Evolutionary conservation across 2,888 invertebrate genomes (phyloP).

Genomic region (Sympetrum striolatum): DNA sequence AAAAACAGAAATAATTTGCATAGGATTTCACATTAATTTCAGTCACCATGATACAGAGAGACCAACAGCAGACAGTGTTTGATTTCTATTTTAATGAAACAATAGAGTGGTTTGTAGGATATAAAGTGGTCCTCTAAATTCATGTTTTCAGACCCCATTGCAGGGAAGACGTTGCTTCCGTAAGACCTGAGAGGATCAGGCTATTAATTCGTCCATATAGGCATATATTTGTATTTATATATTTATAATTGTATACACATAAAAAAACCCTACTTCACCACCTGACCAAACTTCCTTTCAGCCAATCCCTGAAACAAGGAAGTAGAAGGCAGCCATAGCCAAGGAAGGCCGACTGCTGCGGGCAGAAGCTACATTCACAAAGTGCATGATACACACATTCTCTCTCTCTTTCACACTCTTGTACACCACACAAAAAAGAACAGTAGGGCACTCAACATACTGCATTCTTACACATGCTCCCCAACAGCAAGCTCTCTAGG

Average conservation of each 20-base stretch:
- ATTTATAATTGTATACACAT: constrained; percentile 37
- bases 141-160: constrained; percentile 18
- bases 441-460: not conserved
- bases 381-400: constrained; percentile 12
- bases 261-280: constrained; percentile 42
- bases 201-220: constrained; percentile 29
- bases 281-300: constrained; percentile 33
- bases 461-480: constrained; percentile 20
- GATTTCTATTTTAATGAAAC: constrained; percentile 28
- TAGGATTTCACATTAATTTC: constrained; percentile 27
- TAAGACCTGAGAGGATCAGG: constrained; percentile 39
- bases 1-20: constrained; percentile 24
- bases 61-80: constrained; percentile 26
- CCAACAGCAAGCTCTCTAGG: constrained; percentile 28
- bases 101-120: constrained; percentile 1
- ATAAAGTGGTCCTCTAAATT: constrained; percentile 36
- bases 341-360: not conserved
- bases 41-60: constrained; percentile 35
- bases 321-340: constrained; percentile 19
- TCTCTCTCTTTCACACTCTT: not conserved
- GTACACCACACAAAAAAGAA: not conserved
- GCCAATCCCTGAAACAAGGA: constrained; percentile 39
- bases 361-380: constrained; percentile 27
- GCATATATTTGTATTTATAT: constrained; percentile 34
- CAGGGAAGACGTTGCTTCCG: constrained; percentile 23